These are phyloP conservation scores for Trichonephila clavata DNA, from an alignment of 1,140 invertebrate genomes.

Conservation along the genomic window DNA sequence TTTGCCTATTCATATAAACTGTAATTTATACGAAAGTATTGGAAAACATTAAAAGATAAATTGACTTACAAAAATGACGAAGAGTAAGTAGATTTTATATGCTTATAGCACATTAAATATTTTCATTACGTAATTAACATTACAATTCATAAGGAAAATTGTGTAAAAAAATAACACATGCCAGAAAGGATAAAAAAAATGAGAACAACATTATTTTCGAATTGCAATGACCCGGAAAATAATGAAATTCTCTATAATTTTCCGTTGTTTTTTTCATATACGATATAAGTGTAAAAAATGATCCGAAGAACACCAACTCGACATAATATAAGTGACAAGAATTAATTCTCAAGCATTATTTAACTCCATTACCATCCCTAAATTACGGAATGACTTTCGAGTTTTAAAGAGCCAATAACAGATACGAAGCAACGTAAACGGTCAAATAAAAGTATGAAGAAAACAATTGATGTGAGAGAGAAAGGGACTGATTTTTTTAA, in stretches of 20 bases:
- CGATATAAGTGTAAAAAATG: neutral
- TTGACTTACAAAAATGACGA: too few species aligned
- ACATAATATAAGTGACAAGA: neutral
- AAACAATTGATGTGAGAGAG: constrained; percentile 64
- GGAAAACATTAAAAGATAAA: too few species aligned
- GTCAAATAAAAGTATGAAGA: constrained; percentile 40
- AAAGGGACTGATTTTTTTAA: constrained; percentile 17
- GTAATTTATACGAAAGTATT: too few species aligned
- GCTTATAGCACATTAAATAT: too few species aligned
- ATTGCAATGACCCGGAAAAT: neutral
- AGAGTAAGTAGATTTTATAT: too few species aligned
- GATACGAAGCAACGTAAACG: constrained; percentile 50
- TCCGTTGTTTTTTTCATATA: neutral
- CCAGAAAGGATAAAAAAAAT: too few species aligned
- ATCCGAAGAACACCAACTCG: neutral
- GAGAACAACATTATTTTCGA: too few species aligned
- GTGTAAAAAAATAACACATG: too few species aligned
- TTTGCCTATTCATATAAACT: too few species aligned
- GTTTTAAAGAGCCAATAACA: constrained; percentile 2
- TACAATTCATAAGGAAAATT: too few species aligned
- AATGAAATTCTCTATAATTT: neutral
- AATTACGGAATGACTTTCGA: constrained; percentile 12
- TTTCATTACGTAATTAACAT: too few species aligned
- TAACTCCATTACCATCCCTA: constrained; percentile 11
- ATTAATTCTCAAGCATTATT: constrained; percentile 1